Conservation (phyloP, 2,888 invertebrate species). For the Adineta ricciae region DNA sequence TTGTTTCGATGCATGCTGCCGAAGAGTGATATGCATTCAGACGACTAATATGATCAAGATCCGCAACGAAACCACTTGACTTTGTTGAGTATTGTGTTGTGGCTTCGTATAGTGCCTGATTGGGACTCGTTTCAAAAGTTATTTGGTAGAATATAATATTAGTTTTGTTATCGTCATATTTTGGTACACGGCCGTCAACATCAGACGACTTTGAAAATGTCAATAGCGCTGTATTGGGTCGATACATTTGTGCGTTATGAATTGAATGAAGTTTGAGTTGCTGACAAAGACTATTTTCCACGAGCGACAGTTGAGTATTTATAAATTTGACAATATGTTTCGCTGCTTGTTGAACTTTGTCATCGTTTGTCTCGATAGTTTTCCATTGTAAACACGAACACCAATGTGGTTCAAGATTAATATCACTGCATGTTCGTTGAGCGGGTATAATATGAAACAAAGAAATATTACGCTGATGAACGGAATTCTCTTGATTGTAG, state of each 20-base stretch:
- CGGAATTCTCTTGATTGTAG: not conserved
- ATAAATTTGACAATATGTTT: slow-evolving; percentile 59
- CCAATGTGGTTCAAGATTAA: slow-evolving; percentile 72
- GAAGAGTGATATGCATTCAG: not conserved
- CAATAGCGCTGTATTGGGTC: not conserved
- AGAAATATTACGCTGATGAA: slow-evolving; percentile 50
- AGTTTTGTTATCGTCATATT: slow-evolving; percentile 34
- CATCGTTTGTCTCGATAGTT: slow-evolving; percentile 55
- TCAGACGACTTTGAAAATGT: not conserved
- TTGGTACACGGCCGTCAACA: slow-evolving; percentile 3
- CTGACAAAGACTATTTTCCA: slow-evolving; percentile 37
- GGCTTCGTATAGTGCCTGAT: slow-evolving; percentile 63
- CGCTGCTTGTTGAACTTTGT: slow-evolving; percentile 56
- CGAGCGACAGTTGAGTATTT: slow-evolving; percentile 56
- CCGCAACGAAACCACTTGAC: not conserved
- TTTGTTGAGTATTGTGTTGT: slow-evolving; percentile 5
- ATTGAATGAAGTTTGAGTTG: slow-evolving; percentile 58
- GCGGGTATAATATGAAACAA: slow-evolving; percentile 65
- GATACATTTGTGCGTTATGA: slow-evolving; percentile 38
- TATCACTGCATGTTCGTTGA: slow-evolving; percentile 65
- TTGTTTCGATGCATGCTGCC: not conserved
- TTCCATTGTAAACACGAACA: slow-evolving; percentile 68
- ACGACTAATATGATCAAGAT: slow-evolving; percentile 17
- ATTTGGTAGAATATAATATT: slow-evolving; percentile 57
- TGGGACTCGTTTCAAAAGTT: slow-evolving; percentile 60